phyloP scores from a whole-genome alignment of 2,113 vertebrate species.

The Plotosus lineatus region DNA sequence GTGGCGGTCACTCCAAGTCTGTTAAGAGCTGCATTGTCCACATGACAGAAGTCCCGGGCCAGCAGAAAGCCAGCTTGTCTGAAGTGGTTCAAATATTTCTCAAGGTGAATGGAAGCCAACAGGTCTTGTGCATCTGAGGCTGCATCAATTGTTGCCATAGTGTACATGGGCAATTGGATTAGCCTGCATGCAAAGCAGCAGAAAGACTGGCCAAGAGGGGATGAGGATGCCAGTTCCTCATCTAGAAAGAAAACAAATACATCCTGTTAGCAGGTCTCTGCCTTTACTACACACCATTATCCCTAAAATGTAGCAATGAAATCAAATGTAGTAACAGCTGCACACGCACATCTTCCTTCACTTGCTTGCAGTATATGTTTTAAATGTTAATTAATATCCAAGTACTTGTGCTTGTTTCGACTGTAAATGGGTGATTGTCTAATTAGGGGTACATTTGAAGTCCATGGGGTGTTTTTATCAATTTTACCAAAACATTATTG shows the following conservation, averaged over 20 bases:
- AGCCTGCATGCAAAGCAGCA: constrained; percentile 41
- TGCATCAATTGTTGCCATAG: constrained; percentile 73
- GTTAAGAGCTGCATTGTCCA: constrained; percentile 79
- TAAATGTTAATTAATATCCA: too few relatives aligned
- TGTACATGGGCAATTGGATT: constrained; percentile 56
- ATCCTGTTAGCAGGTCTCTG: not conserved
- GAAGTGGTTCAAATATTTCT: constrained; percentile 85
- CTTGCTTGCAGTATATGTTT: constrained; percentile 5
- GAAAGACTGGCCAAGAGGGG: constrained; percentile 59
- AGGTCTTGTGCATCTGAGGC: constrained; percentile 81
- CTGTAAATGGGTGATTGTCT: too few relatives aligned
- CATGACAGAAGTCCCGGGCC: constrained; percentile 73
- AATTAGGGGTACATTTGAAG: too few relatives aligned
- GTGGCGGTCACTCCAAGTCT: constrained; percentile 87
- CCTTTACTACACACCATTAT: not conserved
- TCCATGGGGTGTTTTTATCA: too few relatives aligned
- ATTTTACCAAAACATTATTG: too few relatives aligned
- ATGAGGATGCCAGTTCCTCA: constrained; percentile 54
- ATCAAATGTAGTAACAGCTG: constrained; percentile 4
- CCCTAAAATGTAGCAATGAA: not conserved
- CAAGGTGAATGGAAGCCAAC: constrained; percentile 84
- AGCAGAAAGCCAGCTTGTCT: constrained; percentile 76
- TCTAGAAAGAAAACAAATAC: constrained; percentile 59
- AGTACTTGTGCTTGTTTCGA: too few relatives aligned
- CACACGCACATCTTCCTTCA: not conserved